Base-by-base conservation (phyloP, 2,797 vertebrate species). In the Cossypha niveicapilla region DNA sequence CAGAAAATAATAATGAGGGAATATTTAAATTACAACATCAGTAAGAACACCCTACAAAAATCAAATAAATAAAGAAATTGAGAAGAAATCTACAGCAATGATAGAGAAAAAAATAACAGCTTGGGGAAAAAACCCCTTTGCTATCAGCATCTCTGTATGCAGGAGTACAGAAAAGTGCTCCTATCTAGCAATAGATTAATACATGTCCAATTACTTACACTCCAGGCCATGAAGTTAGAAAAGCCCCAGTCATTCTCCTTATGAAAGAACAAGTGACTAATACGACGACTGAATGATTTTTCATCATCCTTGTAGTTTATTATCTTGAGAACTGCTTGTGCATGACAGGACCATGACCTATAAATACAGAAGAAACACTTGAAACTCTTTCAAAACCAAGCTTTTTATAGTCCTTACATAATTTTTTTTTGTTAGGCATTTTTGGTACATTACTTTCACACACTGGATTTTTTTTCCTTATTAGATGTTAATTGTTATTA, bases 161-260 rank as follows among this genome's bases (percentile, higher is more conserved):
- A 90, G 32, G 45, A 73, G 25, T 13, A 7, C 18, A 51, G 48
- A 84, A 60, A 58, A 65, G n/a, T 61, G 23, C 7, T 75, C 28
- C 45, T 24, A 28, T 21, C 34, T 25, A 39, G 54, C 56, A 68
- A 35, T 0, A 79, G 30, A 51, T 47, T 53, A 50, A 57, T 28
- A 63, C 1, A 37, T 5, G 25, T 50, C 34, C 32, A 53, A 71
- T 41, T 92, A 98, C 99, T 99, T 98, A 99, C 99, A 96, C 99
- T 99, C 99, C 99, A 99, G 86, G 99, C 99, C 99, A 99, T 99
- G 95, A 99, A 99, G 97, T 99, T 99, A 95, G 99, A 99, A 96
- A 99, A 99, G 83, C 99, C 99, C 99, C 99, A 99, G 83, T 99
- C 99, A 24, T 99, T 99, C 94, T 99, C 99, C 97, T 99, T 99